Conservation (phyloP, 1,140 invertebrate species). For the Calephelis nemesis region DNA sequence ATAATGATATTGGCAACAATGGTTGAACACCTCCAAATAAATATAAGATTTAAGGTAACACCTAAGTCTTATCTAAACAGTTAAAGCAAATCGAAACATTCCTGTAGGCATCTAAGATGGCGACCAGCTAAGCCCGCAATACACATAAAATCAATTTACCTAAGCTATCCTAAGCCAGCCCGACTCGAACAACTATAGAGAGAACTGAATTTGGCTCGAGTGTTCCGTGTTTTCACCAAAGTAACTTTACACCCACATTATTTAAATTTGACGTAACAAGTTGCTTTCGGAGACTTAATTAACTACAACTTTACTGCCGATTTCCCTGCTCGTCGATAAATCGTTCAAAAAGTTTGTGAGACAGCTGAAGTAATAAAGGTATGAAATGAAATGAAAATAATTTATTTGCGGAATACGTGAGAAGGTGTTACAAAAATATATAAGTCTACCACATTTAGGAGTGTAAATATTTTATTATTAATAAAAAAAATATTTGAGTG, state of each 20-base stretch:
- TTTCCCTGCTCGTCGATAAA: background rate
- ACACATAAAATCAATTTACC: constrained; percentile 74
- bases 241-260: background rate
- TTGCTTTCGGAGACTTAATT: background rate
- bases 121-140: background rate
- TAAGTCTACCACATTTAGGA: no score
- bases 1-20: no score
- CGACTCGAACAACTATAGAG: constrained; percentile 47
- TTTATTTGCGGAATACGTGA: no score
- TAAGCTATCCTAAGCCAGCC: constrained; percentile 64
- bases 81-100: background rate
- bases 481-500: no score
- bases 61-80: background rate
- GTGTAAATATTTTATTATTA: no score
- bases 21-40: no score
- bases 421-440: no score
- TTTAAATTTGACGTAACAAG: constrained; percentile 4
- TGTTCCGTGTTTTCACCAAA: constrained; percentile 5
- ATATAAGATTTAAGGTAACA: background rate
- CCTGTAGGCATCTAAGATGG: background rate
- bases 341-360: no score
- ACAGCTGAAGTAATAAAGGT: no score
- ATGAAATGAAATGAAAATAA: no score
- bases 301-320: background rate
- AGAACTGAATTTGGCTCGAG: constrained; percentile 27